A percentile compares a stretch with the other conserved stretches of the same genome.
phyloP scores from a whole-genome alignment of 2,888 invertebrate genomes.

The Tipula unca region DNA sequence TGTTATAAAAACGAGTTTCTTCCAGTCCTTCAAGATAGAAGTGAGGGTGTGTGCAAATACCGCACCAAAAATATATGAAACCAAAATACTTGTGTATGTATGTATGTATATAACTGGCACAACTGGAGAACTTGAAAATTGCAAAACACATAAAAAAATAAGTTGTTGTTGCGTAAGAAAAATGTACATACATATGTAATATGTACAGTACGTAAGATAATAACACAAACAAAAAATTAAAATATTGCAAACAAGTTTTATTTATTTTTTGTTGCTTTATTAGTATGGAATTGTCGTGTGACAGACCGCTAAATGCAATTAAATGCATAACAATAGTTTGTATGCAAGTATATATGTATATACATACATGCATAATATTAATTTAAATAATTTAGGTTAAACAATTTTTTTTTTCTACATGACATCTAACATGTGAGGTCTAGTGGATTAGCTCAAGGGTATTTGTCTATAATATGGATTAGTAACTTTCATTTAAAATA shows the following conservation, averaged over 20 bases:
- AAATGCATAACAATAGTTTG: slow-evolving; percentile 9
- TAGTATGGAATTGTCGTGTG: not conserved
- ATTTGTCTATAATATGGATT: not conserved
- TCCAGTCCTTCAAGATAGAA: not conserved
- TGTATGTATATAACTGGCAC: not conserved
- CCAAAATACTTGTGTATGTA: too few relatives aligned
- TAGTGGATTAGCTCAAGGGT: not conserved
- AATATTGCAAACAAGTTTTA: not conserved
- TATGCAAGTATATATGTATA: not conserved
- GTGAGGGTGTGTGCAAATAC: not conserved
- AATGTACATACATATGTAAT: not conserved
- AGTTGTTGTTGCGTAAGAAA: not conserved
- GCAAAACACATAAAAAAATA: not conserved
- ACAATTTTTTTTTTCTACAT: not conserved
- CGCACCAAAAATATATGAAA: not conserved
- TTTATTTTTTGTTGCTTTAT: not conserved
- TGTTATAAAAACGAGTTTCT: not conserved
- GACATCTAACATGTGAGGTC: slow-evolving; percentile 14
- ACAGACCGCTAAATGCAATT: slow-evolving; percentile 14
- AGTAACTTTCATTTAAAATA: not conserved
- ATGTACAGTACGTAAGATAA: not conserved
- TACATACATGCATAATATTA: not conserved
- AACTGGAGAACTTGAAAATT: not conserved
- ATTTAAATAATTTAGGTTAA: slow-evolving; percentile 2
- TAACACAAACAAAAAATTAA: not conserved